Evolutionary conservation across 2,113 vertebrate genomes (phyloP).

Genomic region (Triplophysa rosa): DNA sequence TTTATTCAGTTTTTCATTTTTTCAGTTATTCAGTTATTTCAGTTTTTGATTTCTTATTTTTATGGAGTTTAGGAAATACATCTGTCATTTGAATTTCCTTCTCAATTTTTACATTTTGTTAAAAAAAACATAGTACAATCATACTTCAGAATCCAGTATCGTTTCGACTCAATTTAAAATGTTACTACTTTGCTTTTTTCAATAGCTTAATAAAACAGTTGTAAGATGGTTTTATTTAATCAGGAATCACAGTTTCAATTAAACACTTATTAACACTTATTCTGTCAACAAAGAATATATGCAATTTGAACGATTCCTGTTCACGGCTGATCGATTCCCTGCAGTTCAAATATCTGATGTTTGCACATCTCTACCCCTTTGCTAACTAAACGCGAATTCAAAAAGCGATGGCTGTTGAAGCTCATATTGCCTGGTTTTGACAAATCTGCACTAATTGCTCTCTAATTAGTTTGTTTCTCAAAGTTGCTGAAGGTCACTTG

Average conservation of each 20-base stretch:
- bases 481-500: conserved; percentile 29
- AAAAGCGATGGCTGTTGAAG: conserved; percentile 6
- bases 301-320: conserved; percentile 9
- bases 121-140: no score
- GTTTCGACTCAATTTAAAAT: neutral
- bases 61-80: no score
- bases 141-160: no score
- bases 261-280: neutral
- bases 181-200: neutral
- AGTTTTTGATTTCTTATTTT: no score
- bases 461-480: conserved; percentile 38
- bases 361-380: neutral
- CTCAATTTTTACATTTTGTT: no score
- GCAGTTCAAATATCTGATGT: neutral
- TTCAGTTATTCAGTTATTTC: neutral
- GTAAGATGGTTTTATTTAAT: neutral
- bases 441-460: conserved; percentile 37
- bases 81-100: no score
- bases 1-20: neutral
- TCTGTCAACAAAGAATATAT: neutral
- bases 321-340: neutral
- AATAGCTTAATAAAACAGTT: neutral
- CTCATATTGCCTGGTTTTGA: conserved; percentile 30
- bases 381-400: neutral
- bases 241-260: neutral